Evolutionary conservation across 2,888 invertebrate genomes (phyloP).

Genomic region (Erebia aethiops): DNA sequence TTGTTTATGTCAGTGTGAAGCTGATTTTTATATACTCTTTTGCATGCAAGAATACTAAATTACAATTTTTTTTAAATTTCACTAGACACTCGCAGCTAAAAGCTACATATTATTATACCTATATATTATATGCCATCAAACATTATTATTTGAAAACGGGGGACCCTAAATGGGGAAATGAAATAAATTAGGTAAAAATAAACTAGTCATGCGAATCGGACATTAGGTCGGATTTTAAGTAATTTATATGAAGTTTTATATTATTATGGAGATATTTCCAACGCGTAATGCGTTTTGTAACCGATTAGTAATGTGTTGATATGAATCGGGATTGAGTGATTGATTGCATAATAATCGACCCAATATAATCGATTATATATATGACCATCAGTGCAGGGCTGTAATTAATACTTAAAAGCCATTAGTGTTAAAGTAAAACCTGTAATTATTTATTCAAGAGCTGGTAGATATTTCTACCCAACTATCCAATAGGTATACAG

Average conservation of each 20-base stretch:
- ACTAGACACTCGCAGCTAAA: too few species aligned
- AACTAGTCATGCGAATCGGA: constrained; percentile 74
- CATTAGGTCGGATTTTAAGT: constrained; percentile 80
- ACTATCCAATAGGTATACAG: too few species aligned
- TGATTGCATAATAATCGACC: constrained; percentile 64
- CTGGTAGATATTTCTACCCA: constrained; percentile 17
- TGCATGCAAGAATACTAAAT: too few species aligned
- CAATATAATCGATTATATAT: constrained; percentile 35
- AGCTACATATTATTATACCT: too few species aligned
- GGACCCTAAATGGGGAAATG: constrained; percentile 53
- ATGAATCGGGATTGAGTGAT: constrained; percentile 64
- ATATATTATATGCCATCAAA: too few species aligned
- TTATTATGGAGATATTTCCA: constrained; percentile 54
- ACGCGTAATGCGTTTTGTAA: constrained; percentile 65
- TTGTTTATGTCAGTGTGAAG: too few species aligned
- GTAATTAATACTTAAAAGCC: constrained; percentile 38
- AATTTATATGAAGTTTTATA: constrained; percentile 76
- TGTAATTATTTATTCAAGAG: constrained; percentile 35
- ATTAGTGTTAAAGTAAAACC: constrained; percentile 37
- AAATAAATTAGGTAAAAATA: constrained; percentile 70
- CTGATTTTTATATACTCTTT: too few species aligned
- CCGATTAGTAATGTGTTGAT: constrained; percentile 70
- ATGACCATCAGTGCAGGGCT: constrained; percentile 28
- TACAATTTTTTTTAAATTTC: too few species aligned
- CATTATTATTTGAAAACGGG: neutral